Conservation (phyloP, 2,888 invertebrate species). For the Ditula angustiorana region DNA sequence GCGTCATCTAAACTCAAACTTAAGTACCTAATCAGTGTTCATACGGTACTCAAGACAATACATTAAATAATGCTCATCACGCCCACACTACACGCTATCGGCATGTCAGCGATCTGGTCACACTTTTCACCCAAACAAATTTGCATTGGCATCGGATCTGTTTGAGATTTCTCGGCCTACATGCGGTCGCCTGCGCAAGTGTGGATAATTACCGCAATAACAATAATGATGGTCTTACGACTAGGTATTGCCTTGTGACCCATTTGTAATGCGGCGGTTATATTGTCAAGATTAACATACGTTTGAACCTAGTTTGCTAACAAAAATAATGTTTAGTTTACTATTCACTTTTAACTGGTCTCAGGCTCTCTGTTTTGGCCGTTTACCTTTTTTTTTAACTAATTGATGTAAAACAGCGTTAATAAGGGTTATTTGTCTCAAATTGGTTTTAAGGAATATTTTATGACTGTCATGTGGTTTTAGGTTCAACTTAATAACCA, state of each 20-base stretch:
- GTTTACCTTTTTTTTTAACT: too few species aligned
- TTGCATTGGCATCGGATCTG: constrained; percentile 70
- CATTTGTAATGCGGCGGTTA: constrained; percentile 18
- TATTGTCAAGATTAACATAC: constrained; percentile 33
- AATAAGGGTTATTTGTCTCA: too few species aligned
- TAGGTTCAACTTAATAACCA: too few species aligned
- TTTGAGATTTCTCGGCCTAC: constrained; percentile 77
- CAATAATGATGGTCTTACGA: constrained; percentile 31
- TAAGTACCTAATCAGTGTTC: neutral
- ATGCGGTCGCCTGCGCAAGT: constrained; percentile 59
- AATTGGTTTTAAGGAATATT: too few species aligned
- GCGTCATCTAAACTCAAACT: too few species aligned
- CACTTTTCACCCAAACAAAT: constrained; percentile 62
- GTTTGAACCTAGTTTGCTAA: neutral
- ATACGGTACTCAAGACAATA: neutral
- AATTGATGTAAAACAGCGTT: too few species aligned
- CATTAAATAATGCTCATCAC: neutral
- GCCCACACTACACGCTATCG: neutral
- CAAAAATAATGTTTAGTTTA: too few species aligned
- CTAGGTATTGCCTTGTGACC: constrained; percentile 40
- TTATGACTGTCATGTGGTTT: too few species aligned
- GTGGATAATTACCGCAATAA: constrained; percentile 42
- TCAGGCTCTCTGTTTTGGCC: too few species aligned
- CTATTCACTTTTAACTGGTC: too few species aligned
- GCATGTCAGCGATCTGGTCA: constrained; percentile 31